A percentile compares a stretch with the other conserved stretches of the same genome.
These are phyloP conservation scores for Meloe dianella DNA, from an alignment of 2,888 invertebrate species.

Conservation along the genomic window DNA sequence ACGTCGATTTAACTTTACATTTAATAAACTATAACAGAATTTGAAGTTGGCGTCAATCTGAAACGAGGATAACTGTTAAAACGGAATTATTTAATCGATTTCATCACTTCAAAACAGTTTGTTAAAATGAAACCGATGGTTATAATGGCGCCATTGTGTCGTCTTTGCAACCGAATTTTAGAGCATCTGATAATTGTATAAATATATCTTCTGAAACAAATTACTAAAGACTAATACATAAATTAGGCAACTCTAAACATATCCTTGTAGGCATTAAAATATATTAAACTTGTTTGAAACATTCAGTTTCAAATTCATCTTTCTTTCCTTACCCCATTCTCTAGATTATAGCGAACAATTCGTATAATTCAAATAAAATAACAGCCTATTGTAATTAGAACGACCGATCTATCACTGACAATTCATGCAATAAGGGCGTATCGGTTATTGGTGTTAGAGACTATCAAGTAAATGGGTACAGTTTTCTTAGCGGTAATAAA, in stretches of 20 bases:
- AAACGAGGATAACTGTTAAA: too few relatives aligned
- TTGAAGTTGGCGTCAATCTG: too few relatives aligned
- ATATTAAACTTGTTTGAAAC: constrained; percentile 32
- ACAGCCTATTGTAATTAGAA: constrained; percentile 41
- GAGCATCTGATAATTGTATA: too few relatives aligned
- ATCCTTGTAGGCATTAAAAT: constrained; percentile 38
- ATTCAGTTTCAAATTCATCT: constrained; percentile 26
- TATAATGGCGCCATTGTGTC: too few relatives aligned
- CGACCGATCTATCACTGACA: constrained; percentile 37
- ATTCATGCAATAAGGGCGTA: constrained; percentile 7
- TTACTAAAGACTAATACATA: constrained; percentile 47
- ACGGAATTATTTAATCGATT: too few relatives aligned
- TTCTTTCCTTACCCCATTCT: constrained; percentile 9
- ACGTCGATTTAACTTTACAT: too few relatives aligned
- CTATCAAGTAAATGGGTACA: neutral
- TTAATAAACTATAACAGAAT: too few relatives aligned
- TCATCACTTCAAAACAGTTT: too few relatives aligned
- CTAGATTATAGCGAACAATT: constrained; percentile 17
- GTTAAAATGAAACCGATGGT: too few relatives aligned
- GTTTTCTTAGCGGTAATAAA: neutral
- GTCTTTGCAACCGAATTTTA: too few relatives aligned
- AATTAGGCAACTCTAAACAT: constrained; percentile 46
- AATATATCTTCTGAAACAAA: constrained; percentile 33
- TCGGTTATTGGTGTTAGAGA: neutral
- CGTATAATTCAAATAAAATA: constrained; percentile 41